phyloP scores from a whole-genome alignment of 2,113 vertebrate genomes.

The Python bivittatus region DNA sequence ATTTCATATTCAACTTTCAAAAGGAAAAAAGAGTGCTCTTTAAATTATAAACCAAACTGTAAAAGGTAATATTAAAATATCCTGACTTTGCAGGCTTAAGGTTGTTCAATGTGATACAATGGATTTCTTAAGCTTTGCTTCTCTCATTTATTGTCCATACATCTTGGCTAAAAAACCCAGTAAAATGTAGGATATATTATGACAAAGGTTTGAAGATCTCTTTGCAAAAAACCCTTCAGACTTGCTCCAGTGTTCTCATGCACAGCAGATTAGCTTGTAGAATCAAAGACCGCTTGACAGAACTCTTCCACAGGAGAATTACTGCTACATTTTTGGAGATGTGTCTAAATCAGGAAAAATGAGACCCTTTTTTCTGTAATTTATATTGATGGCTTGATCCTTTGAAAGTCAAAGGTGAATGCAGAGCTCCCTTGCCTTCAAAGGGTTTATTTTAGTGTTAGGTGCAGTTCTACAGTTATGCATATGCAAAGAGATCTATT shows the following conservation, averaged over 20 bases:
- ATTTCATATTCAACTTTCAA: constrained; percentile 65
- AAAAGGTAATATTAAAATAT: not conserved
- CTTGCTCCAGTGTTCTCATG: not conserved
- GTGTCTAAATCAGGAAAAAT: not conserved
- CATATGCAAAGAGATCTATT: not conserved
- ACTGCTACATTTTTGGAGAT: not conserved
- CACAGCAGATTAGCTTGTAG: not conserved
- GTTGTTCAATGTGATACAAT: not conserved
- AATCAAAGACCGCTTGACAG: not conserved
- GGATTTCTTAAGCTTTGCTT: not conserved
- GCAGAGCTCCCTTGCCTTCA: not conserved
- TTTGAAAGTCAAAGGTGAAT: not conserved
- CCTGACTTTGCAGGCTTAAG: not conserved
- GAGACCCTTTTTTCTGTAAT: not conserved
- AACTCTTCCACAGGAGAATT: not conserved
- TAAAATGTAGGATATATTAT: not conserved
- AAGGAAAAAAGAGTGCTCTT: constrained; percentile 60
- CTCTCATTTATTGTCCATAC: not conserved
- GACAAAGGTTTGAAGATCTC: not conserved
- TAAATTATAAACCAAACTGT: constrained; percentile 45
- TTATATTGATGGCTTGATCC: not conserved
- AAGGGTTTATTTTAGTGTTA: not conserved
- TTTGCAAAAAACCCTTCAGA: not conserved
- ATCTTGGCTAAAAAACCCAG: not conserved
- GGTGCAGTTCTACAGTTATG: not conserved